phyloP scores from a whole-genome alignment of 2,113 vertebrate genomes.

The Chloropsis hardwickii region DNA sequence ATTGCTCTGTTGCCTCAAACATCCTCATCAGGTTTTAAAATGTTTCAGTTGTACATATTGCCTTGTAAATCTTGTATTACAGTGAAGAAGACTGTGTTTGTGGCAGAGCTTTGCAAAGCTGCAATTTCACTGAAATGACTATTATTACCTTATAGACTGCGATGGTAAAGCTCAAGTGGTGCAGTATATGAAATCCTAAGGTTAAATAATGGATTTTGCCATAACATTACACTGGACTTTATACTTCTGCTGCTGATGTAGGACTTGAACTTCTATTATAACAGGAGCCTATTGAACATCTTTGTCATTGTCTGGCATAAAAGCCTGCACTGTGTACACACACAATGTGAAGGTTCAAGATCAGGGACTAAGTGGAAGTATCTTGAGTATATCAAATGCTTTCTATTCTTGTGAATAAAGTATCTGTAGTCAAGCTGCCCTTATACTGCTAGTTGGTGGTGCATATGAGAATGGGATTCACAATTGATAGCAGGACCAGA shows the following conservation, averaged over 20 bases:
- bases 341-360: background rate
- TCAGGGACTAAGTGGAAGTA: background rate
- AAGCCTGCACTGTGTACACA: background rate
- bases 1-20: background rate
- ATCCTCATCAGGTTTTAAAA: background rate
- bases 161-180: conserved; percentile 28
- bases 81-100: background rate
- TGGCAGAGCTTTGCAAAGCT: conserved; percentile 13
- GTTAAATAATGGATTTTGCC: conserved; percentile 26
- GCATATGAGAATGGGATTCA: background rate
- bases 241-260: background rate
- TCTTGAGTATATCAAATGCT: background rate
- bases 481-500: background rate
- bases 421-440: background rate
- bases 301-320: background rate
- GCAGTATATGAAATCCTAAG: background rate
- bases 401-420: background rate
- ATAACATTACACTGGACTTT: background rate
- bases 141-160: conserved; percentile 26
- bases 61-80: conserved; percentile 25
- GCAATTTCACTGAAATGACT: conserved; percentile 44
- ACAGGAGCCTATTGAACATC: background rate
- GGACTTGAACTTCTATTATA: background rate
- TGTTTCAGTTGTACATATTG: background rate
- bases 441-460: background rate